Percentiles rank a stretch among this genome's conserved stretches.
Evolutionary conservation across 2,113 vertebrate species (phyloP).

Genomic region (Cervus canadensis): DNA sequence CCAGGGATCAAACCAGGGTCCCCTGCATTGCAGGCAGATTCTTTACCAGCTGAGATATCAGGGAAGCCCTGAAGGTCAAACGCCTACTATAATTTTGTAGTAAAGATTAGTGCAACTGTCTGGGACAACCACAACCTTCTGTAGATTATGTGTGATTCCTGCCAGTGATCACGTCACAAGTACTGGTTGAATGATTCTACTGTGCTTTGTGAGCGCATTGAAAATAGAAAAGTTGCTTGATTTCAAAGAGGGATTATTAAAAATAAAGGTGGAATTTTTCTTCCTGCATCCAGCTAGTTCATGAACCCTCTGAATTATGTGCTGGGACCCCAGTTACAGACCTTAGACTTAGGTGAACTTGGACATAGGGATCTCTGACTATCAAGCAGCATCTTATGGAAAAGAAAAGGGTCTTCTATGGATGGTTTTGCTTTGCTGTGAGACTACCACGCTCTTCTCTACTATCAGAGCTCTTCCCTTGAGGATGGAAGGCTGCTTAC

Average conservation of each 20-base stretch:
- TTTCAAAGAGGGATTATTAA: background rate
- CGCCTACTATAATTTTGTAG: background rate
- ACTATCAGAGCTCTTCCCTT: background rate
- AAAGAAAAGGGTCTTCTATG: background rate
- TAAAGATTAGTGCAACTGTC: background rate
- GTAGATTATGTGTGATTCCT: background rate
- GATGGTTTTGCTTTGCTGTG: background rate
- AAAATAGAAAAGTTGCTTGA: background rate
- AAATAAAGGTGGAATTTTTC: background rate
- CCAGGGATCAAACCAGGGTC: background rate
- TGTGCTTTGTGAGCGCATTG: background rate
- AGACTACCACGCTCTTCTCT: background rate
- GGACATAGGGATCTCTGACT: background rate
- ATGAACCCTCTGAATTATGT: background rate
- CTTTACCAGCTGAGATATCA: background rate
- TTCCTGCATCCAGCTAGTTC: background rate
- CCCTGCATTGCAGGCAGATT: background rate
- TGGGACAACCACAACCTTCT: background rate
- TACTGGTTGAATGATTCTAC: background rate
- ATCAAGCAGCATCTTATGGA: background rate
- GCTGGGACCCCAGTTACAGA: background rate
- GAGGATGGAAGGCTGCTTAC: background rate
- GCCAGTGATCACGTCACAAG: background rate
- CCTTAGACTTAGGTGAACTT: accelerated
- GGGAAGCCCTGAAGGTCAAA: background rate